These are phyloP conservation scores for Aromia moschata DNA, from an alignment of 2,888 invertebrate species.

Conservation along the genomic window DNA sequence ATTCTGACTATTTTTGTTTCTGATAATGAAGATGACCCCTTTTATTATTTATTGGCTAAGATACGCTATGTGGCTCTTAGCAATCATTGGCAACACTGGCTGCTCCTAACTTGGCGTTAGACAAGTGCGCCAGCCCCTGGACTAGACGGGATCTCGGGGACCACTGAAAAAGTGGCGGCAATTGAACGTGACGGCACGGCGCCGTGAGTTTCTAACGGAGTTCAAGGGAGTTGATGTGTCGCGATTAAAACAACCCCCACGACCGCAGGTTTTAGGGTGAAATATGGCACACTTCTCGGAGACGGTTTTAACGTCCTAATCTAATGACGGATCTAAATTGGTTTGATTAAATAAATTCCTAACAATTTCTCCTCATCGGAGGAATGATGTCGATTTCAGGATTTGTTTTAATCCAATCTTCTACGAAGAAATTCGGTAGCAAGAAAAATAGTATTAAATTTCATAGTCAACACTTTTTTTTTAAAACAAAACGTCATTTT, in stretches of 20 bases:
- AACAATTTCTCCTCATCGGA: conserved; percentile 12
- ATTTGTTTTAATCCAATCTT: no score
- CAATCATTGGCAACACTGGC: no score
- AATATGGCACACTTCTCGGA: conserved; percentile 14
- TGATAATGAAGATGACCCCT: no score
- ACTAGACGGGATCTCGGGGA: conserved; percentile 10
- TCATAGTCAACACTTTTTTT: no score
- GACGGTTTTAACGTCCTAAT: conserved; percentile 22
- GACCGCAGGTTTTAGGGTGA: conserved; percentile 22
- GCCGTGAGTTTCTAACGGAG: conserved; percentile 14
- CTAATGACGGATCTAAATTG: conserved; percentile 17
- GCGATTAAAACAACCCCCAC: conserved; percentile 22
- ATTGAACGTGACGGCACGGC: conserved; percentile 20
- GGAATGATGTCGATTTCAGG: background rate
- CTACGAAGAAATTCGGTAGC: no score
- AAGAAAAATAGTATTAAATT: no score
- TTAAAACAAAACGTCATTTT: no score
- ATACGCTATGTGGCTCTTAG: no score
- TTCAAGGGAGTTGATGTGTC: conserved; percentile 22
- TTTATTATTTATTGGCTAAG: no score
- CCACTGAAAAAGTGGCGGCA: conserved; percentile 13
- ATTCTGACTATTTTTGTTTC: no score
- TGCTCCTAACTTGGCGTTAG: conserved; percentile 28
- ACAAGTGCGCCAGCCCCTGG: conserved; percentile 21
- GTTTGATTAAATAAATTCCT: conserved; percentile 21